These are phyloP conservation scores for Chydorus sphaericus DNA, from an alignment of 2,888 invertebrate genomes.

Conservation along the genomic window DNA sequence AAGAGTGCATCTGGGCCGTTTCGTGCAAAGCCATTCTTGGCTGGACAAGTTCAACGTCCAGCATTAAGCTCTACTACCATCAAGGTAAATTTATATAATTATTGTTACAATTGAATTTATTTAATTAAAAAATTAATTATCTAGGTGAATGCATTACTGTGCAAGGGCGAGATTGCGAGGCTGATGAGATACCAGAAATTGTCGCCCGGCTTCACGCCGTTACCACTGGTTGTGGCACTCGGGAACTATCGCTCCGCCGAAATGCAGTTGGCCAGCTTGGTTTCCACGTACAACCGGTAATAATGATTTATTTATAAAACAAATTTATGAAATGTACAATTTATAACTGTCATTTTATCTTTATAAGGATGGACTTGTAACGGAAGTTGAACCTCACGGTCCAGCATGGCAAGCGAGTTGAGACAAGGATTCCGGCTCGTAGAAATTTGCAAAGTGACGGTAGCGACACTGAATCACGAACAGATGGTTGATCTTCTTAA, in stretches of 20 bases:
- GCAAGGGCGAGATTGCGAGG: conserved; percentile 54
- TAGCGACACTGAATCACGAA: conserved; percentile 75
- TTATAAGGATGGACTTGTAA: conserved; percentile 64
- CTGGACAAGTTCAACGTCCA: conserved; percentile 45
- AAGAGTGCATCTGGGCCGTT: conserved; percentile 70
- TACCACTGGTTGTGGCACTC: conserved; percentile 57
- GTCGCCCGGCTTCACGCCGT: conserved; percentile 65
- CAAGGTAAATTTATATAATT: conserved; percentile 23
- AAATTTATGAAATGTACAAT: conserved; percentile 32
- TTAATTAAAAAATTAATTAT: too few relatives aligned
- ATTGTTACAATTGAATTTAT: too few relatives aligned
- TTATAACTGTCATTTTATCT: conserved; percentile 57
- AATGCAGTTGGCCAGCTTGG: conserved; percentile 74
- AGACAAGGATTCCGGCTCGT: conserved; percentile 7
- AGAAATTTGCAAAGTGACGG: conserved; percentile 68
- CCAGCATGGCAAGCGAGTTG: conserved; percentile 56
- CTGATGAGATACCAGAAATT: conserved; percentile 56
- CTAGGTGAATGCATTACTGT: conserved; percentile 80
- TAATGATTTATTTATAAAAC: background rate
- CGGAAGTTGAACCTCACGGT: conserved; percentile 67
- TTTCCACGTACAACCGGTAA: conserved; percentile 32
- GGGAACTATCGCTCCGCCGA: conserved; percentile 64
- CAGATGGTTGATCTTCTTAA: conserved; percentile 84
- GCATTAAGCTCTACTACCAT: conserved; percentile 21
- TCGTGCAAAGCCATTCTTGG: conserved; percentile 68